Base-by-base conservation (phyloP, 2,113 vertebrate genomes). In the Mormoops blainvillei region DNA sequence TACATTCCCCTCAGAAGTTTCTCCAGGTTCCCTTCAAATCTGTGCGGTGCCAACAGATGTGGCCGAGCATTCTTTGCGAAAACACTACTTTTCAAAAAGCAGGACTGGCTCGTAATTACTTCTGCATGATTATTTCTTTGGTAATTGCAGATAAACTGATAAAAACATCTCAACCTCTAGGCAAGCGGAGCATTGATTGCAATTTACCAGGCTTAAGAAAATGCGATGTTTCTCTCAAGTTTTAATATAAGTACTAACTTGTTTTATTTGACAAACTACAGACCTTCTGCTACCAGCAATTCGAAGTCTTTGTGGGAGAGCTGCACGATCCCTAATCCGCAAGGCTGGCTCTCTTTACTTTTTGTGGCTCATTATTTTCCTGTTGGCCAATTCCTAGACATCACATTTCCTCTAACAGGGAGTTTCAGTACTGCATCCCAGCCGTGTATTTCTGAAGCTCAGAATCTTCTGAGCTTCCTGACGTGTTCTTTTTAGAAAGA, bases 91-190 rank as follows among this genome's bases (percentile, higher is more conserved):
- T 97, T 93, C 65, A 74, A 91, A 95, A 95, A 76, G 31, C 67
- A 61, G 68, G 45, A 89, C 77, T 36, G 86, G 50, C 22, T 68
- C 33, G 38, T 45, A 96, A 96, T 97, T 94, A 95, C 50, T 81
- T 94, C 87, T 94, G 90, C 63, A 61, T 70, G 92, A 31, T 11
- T 88, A 88, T 91, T 90, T 96, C 38, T 97, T 95, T 95, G n/a
- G 82, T 89, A 95, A 94, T 83, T 94, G 83, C 71, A 82, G 77
- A 93, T 89, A 97, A 91, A 97, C 96, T 96, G 89, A 86, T 95
- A 92, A 94, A 94, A 94, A 92, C 80, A 91, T 94, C 56, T 92
- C 5, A 19, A 54, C 78, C 91, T 33, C 48, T 70, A 93, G 58
- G 73, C 63, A 95, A 88, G 89, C 31, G 61, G 58, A 11, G 5